Conservation (phyloP, 2,797 vertebrate genomes). For the Myripristis jacobus region DNA sequence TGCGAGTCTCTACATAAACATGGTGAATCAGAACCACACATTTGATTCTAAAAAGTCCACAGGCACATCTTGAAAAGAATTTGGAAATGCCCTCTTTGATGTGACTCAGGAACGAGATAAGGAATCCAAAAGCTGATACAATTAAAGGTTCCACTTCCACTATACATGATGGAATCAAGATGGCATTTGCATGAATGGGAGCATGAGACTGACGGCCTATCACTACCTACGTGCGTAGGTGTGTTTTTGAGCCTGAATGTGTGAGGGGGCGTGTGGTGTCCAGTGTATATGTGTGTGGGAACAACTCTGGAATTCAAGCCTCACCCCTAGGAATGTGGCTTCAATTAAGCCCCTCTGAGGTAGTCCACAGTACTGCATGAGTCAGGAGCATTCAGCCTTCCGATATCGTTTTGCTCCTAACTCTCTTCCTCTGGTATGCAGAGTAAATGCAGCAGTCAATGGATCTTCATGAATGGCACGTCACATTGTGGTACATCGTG, state of each 20-base stretch:
- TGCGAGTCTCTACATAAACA: constrained; percentile 64
- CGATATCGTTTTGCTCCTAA: constrained; percentile 50
- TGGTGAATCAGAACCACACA: constrained; percentile 65
- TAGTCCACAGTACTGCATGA: constrained; percentile 62
- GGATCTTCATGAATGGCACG: constrained; percentile 51
- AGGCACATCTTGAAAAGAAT: constrained; percentile 31
- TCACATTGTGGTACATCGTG: constrained; percentile 34
- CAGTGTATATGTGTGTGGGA: constrained; percentile 45
- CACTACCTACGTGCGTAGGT: constrained; percentile 3
- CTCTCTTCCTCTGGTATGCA: constrained; percentile 53
- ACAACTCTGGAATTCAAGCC: constrained; percentile 64
- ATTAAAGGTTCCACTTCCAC: not conserved
- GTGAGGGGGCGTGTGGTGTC: constrained; percentile 46
- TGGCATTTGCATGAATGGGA: not conserved
- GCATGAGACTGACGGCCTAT: not conserved
- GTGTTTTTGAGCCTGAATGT: constrained; percentile 40
- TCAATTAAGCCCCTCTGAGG: constrained; percentile 73
- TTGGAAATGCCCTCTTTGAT: constrained; percentile 35
- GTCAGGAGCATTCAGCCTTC: constrained; percentile 56
- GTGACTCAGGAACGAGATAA: constrained; percentile 32
- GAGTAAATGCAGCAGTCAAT: constrained; percentile 50
- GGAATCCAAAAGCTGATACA: constrained; percentile 8
- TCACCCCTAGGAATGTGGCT: constrained; percentile 74
- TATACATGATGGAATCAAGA: not conserved
- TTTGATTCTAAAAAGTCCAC: constrained; percentile 19